These are phyloP conservation scores for Atrichornis clamosus DNA, from an alignment of 2,113 vertebrate species.

Conservation along the genomic window DNA sequence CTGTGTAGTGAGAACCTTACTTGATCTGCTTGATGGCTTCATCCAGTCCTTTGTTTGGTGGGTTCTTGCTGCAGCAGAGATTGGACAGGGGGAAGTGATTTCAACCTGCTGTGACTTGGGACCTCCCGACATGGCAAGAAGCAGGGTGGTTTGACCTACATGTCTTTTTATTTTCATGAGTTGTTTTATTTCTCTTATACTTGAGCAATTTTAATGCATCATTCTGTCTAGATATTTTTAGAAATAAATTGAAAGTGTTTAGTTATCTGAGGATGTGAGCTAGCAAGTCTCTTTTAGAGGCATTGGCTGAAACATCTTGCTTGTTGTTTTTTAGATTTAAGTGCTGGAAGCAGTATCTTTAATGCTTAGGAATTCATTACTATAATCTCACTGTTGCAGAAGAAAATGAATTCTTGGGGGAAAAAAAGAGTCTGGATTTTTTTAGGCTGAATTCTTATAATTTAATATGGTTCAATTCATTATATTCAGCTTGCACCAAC, in stretches of 20 bases:
- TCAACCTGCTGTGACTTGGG: background rate
- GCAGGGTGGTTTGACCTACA: background rate
- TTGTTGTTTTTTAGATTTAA: background rate
- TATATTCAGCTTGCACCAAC: background rate
- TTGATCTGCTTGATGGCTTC: background rate
- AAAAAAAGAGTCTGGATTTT: background rate
- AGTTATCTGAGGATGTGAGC: background rate
- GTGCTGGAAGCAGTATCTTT: background rate
- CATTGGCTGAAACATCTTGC: background rate
- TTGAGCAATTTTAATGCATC: slow-evolving; percentile 18
- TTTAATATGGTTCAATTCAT: background rate
- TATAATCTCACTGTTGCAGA: background rate
- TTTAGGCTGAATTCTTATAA: background rate
- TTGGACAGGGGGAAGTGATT: background rate
- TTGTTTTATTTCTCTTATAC: slow-evolving; percentile 39
- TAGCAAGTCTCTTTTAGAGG: background rate
- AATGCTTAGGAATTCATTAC: background rate
- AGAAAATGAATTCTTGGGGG: background rate
- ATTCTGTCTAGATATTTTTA: background rate
- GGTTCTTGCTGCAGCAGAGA: background rate
- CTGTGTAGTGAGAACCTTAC: background rate
- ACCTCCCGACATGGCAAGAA: slow-evolving; percentile 19
- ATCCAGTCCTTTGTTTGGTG: background rate
- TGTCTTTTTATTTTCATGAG: background rate
- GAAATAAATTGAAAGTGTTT: background rate